phyloP scores from a whole-genome alignment of 2,888 invertebrate genomes.

The Liodrosophila aerea region DNA sequence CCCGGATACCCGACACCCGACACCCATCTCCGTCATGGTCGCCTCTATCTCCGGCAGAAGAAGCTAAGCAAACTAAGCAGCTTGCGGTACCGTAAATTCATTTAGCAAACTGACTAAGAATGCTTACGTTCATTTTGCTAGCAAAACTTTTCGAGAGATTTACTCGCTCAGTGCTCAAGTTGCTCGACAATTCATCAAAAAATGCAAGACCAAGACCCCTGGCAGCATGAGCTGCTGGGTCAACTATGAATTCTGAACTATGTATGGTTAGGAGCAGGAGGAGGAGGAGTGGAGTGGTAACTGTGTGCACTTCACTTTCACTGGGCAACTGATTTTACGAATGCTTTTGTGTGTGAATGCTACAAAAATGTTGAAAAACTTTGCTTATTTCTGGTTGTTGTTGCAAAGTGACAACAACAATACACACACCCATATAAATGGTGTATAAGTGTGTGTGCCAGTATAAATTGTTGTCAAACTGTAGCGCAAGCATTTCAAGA shows the following conservation, averaged over 20 bases:
- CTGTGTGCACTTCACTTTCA: constrained; percentile 26
- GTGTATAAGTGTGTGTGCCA: constrained; percentile 3
- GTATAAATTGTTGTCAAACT: constrained; percentile 75
- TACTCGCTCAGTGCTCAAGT: constrained; percentile 37
- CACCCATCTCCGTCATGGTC: not conserved
- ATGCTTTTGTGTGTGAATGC: constrained; percentile 34
- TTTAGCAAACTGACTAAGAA: constrained; percentile 63
- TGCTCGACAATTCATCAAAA: constrained; percentile 63
- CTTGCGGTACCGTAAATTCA: constrained; percentile 64
- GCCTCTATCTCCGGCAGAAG: too few species aligned
- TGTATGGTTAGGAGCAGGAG: constrained; percentile 6
- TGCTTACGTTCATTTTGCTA: constrained; percentile 50
- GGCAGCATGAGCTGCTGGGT: not conserved
- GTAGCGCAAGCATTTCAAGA: constrained; percentile 71
- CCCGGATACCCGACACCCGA: not conserved
- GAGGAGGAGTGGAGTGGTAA: not conserved
- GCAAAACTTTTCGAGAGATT: constrained; percentile 50
- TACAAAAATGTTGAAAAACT: constrained; percentile 54
- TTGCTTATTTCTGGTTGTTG: constrained; percentile 4
- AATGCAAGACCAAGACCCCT: not conserved
- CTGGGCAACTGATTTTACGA: constrained; percentile 22
- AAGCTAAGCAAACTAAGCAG: constrained; percentile 58
- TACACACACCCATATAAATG: constrained; percentile 6
- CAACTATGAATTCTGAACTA: constrained; percentile 60
- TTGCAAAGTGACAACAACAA: constrained; percentile 33